Conservation (phyloP, 2,797 vertebrate species). For the Pterois miles region DNA sequence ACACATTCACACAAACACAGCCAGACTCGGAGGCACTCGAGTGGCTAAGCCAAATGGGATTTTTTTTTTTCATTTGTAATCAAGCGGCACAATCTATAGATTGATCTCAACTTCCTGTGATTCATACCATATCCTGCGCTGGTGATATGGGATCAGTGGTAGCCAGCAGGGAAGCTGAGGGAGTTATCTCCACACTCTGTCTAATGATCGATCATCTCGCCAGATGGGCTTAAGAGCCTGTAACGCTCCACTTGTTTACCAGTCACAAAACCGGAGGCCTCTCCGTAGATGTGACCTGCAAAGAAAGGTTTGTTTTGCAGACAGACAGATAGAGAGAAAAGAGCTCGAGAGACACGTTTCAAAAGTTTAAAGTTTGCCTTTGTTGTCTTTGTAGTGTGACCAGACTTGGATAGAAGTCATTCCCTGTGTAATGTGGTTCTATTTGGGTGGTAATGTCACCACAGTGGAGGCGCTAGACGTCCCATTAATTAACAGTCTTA, state of each 20-base stretch:
- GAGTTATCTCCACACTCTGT: conserved; percentile 79
- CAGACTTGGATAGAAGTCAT: conserved; percentile 24
- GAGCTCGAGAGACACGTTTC: neutral
- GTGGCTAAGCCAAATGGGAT: conserved; percentile 76
- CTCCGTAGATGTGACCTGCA: conserved; percentile 59
- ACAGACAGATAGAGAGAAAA: conserved; percentile 7
- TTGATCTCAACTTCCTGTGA: conserved; percentile 84
- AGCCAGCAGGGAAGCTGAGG: conserved; percentile 74
- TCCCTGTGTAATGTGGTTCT: conserved; percentile 45
- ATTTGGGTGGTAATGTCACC: conserved; percentile 56
- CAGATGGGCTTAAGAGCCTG: conserved; percentile 76
- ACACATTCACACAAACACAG: conserved; percentile 44
- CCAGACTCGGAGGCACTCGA: conserved; percentile 51
- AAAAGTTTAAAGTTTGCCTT: conserved; percentile 14
- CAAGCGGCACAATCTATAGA: conserved; percentile 79
- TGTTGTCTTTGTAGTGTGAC: neutral
- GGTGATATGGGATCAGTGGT: conserved; percentile 78
- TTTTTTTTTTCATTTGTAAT: conserved; percentile 75
- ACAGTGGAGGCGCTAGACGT: conserved; percentile 50
- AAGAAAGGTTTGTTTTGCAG: conserved; percentile 57
- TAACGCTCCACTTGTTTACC: conserved; percentile 76
- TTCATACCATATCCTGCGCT: conserved; percentile 81
- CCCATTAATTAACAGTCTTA: conserved; percentile 77
- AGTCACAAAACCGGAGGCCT: conserved; percentile 61
- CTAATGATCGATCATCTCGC: conserved; percentile 82